Evolutionary conservation across 2,113 vertebrate genomes (phyloP).

Genomic region (Hemicordylus capensis): DNA sequence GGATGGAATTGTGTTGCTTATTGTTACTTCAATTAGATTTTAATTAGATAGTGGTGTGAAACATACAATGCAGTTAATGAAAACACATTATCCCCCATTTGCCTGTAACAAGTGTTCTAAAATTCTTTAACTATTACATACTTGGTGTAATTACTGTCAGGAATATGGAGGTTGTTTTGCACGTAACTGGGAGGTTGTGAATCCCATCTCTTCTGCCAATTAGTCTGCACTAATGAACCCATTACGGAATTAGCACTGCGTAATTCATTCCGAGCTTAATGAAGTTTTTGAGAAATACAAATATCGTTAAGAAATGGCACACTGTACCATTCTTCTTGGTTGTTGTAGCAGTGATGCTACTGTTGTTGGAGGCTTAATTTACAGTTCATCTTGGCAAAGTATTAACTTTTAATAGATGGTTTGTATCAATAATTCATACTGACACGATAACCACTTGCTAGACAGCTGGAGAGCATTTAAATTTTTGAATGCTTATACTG

Average conservation of each 20-base stretch:
- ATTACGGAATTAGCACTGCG: not conserved
- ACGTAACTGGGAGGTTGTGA: not conserved
- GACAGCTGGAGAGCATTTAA: not conserved
- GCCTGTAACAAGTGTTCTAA: not conserved
- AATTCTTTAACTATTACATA: conserved; percentile 8
- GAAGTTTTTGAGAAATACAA: not conserved
- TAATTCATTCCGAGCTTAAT: not conserved
- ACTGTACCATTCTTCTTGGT: too few species aligned
- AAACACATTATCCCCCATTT: conserved; percentile 15
- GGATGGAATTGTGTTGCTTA: not conserved
- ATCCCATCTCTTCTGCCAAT: not conserved
- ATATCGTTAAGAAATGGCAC: not conserved
- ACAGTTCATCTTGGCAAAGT: not conserved
- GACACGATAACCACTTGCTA: not conserved
- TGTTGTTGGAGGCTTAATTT: not conserved
- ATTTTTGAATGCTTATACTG: not conserved
- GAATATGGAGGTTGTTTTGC: not conserved
- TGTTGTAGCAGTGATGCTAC: not conserved
- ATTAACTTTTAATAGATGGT: not conserved
- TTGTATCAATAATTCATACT: not conserved
- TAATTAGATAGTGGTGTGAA: conserved; percentile 18
- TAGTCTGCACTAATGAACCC: not conserved
- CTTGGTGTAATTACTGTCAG: not conserved
- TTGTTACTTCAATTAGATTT: conserved; percentile 11
- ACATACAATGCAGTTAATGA: not conserved